Percentiles rank a stretch among this genome's conserved stretches.
phyloP scores from a whole-genome alignment of 1,140 invertebrate species.

The Polypedilum pembai region DNA sequence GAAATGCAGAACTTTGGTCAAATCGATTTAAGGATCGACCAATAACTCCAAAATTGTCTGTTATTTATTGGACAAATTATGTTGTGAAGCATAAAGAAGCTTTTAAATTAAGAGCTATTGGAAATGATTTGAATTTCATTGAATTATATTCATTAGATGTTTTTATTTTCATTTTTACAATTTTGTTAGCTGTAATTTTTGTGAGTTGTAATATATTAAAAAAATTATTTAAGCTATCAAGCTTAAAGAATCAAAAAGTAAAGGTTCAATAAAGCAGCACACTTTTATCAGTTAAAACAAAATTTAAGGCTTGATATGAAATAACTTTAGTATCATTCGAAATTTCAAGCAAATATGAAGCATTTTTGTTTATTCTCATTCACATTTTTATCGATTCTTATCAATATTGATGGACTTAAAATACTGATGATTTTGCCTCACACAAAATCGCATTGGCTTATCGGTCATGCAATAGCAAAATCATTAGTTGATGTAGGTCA shows the following conservation, averaged over 20 bases:
- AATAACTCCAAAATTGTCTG: conserved; percentile 37
- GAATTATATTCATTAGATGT: conserved; percentile 51
- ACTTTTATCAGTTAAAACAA: not conserved
- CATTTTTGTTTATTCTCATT: not conserved
- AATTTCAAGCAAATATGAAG: not conserved
- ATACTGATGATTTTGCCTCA: conserved; percentile 54
- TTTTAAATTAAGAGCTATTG: conserved; percentile 40
- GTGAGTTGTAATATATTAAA: not conserved
- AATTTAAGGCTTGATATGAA: not conserved
- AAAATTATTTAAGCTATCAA: not conserved
- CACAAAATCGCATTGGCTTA: conserved; percentile 55
- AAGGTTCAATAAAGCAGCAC: not conserved
- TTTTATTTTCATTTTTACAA: conserved; percentile 34
- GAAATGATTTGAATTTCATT: conserved; percentile 47
- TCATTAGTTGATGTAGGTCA: conserved; percentile 57
- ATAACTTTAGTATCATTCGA: not conserved
- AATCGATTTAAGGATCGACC: conserved; percentile 40
- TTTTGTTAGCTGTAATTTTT: not conserved
- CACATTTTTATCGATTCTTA: not conserved
- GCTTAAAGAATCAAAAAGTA: not conserved
- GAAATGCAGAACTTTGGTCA: conserved; percentile 34
- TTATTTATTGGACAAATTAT: conserved; percentile 40
- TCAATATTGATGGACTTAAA: conserved; percentile 31
- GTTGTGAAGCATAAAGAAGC: conserved; percentile 40
- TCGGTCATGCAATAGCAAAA: conserved; percentile 54